Conservation (phyloP, 2,888 invertebrate genomes). For the Polyommatus icarus region DNA sequence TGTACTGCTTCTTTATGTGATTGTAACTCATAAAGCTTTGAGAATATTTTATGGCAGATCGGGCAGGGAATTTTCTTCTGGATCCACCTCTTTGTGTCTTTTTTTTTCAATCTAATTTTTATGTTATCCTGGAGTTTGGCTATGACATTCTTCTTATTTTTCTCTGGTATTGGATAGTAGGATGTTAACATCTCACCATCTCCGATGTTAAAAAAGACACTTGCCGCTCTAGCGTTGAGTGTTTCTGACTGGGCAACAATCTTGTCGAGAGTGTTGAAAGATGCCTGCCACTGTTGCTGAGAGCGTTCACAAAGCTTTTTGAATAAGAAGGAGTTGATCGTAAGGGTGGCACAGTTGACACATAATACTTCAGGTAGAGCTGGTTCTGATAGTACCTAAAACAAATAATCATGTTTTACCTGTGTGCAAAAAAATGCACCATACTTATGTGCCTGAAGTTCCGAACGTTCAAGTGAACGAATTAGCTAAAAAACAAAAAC, state of each 20-base stretch:
- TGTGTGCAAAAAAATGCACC: too few relatives aligned
- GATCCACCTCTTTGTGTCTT: conserved; percentile 46
- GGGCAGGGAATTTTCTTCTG: conserved; percentile 49
- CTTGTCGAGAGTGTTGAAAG: conserved; percentile 48
- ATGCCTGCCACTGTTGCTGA: conserved; percentile 52
- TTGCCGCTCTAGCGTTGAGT: conserved; percentile 46
- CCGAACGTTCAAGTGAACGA: too few relatives aligned
- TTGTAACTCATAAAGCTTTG: conserved; percentile 48
- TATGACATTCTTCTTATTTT: conserved; percentile 51
- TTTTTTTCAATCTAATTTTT: conserved; percentile 49
- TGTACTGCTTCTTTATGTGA: conserved; percentile 60
- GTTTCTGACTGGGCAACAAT: conserved; percentile 48
- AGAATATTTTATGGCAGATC: conserved; percentile 58
- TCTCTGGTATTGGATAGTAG: conserved; percentile 44
- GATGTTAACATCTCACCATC: conserved; percentile 55
- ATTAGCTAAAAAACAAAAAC: too few relatives aligned
- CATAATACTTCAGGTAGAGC: conserved; percentile 60
- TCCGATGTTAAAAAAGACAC: conserved; percentile 54
- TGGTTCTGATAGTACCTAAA: conserved; percentile 53
- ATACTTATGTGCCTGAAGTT: too few relatives aligned
- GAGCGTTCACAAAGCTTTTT: conserved; percentile 55
- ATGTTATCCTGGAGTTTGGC: conserved; percentile 53
- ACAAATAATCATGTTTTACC: conserved; percentile 1
- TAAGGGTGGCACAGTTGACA: conserved; percentile 53
- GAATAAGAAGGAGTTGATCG: conserved; percentile 58